Conservation (phyloP, 2,113 vertebrate genomes). For the Bothrops jararaca region DNA sequence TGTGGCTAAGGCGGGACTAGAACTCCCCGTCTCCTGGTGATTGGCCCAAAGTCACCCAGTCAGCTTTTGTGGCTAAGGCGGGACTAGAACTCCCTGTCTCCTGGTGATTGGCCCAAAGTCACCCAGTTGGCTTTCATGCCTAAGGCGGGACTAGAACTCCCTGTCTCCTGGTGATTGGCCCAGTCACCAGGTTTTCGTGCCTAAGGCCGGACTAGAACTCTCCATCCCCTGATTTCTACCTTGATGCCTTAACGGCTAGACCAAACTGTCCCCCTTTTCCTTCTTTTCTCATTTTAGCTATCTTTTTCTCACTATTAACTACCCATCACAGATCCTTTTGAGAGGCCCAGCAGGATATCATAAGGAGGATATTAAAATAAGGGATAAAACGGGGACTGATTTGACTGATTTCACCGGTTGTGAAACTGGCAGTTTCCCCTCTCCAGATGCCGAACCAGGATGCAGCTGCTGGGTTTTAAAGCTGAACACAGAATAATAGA, state of each 20-base stretch:
- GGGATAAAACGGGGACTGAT: neutral
- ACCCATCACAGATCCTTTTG: neutral
- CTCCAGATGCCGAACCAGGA: neutral
- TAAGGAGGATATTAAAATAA: neutral
- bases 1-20: too few relatives aligned
- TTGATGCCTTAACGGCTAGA: too few relatives aligned
- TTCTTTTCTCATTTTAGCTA: neutral
- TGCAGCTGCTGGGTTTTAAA: neutral
- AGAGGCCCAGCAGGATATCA: neutral
- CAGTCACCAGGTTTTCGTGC: too few relatives aligned
- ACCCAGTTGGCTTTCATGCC: too few relatives aligned
- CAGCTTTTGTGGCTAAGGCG: too few relatives aligned
- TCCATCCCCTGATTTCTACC: fast-evolving
- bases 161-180: too few relatives aligned
- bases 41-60: too few relatives aligned
- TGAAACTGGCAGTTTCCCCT: neutral
- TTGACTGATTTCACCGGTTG: neutral
- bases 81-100: too few relatives aligned
- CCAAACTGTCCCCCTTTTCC: neutral
- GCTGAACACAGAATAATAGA: neutral
- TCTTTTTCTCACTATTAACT: neutral
- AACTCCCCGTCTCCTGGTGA: too few relatives aligned
- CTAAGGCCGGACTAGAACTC: neutral
- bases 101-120: too few relatives aligned
- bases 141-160: too few relatives aligned